Conservation (phyloP, 2,797 vertebrate genomes). For the Argentina silus region DNA sequence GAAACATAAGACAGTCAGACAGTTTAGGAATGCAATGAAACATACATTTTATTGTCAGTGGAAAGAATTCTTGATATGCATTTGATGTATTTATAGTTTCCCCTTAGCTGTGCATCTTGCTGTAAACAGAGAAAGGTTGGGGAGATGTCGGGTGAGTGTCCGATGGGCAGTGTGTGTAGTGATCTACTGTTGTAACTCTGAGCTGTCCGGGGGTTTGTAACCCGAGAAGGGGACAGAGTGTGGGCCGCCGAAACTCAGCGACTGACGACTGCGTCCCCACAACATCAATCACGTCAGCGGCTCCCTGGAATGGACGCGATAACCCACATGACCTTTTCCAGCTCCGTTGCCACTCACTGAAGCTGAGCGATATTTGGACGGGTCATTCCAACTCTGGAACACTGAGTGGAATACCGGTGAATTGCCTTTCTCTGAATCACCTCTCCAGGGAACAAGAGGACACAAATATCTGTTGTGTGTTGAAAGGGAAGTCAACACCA, state of each 20-base stretch:
- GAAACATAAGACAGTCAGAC: conserved; percentile 4
- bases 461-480: not conserved
- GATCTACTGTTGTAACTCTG: conserved; percentile 4
- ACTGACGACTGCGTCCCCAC: conserved; percentile 34
- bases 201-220: conserved; percentile 40
- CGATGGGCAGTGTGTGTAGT: not conserved
- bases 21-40: conserved; percentile 26
- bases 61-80: conserved; percentile 56
- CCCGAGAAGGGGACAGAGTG: conserved; percentile 38
- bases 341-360: conserved; percentile 8
- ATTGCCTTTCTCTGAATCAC: conserved; percentile 41
- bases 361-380: conserved; percentile 37
- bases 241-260: conserved; percentile 39
- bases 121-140: conserved; percentile 66
- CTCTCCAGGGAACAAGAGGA: conserved; percentile 25
- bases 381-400: conserved; percentile 15
- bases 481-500: conserved; percentile 13
- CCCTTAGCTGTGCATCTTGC: conserved; percentile 74
- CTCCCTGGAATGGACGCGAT: conserved; percentile 16
- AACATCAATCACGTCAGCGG: conserved; percentile 60
- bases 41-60: conserved; percentile 54
- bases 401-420: conserved; percentile 12
- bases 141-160: conserved; percentile 17
- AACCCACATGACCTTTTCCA: conserved; percentile 35
- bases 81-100: conserved; percentile 74